Percentiles rank a stretch among this genome's conserved stretches.
These are phyloP conservation scores for Pseudomyrmex pallidus DNA, from an alignment of 1,140 invertebrate genomes.

Conservation along the genomic window DNA sequence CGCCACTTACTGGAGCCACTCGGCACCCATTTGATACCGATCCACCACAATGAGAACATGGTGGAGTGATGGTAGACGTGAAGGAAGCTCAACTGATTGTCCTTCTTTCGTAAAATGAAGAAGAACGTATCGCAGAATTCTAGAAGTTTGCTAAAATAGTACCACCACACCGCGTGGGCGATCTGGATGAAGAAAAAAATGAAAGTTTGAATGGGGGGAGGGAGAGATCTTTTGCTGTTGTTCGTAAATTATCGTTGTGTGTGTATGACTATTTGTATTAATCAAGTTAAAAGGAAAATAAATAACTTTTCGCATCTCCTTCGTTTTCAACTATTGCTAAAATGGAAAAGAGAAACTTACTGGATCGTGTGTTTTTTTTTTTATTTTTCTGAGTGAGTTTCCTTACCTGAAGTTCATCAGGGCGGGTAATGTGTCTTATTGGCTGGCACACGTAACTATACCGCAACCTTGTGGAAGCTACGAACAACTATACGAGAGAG, in stretches of 20 bases:
- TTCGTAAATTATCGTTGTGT: too few species aligned
- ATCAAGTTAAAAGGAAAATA: not conserved
- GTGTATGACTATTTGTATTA: not conserved
- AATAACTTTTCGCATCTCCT: not conserved
- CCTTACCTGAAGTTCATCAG: constrained; percentile 92
- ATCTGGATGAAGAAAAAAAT: constrained; percentile 87
- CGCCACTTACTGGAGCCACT: constrained; percentile 94
- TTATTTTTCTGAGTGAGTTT: not conserved
- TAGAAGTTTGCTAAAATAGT: constrained; percentile 97
- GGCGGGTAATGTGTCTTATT: constrained; percentile 91
- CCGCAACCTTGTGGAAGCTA: constrained; percentile 90
- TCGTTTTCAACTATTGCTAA: too few species aligned
- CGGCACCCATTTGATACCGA: constrained; percentile 98
- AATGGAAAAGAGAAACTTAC: not conserved
- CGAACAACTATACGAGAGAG: constrained; percentile 89
- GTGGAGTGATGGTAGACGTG: constrained; percentile 97
- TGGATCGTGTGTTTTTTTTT: not conserved
- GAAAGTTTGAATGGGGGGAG: not conserved
- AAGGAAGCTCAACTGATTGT: constrained; percentile 94
- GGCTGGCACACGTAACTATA: constrained; percentile 97
- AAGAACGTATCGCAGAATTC: constrained; percentile 98
- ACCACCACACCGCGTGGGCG: constrained; percentile 97
- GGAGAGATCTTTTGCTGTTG: not conserved
- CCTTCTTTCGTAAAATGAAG: constrained; percentile 95
- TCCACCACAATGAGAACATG: constrained; percentile 98